phyloP scores from a whole-genome alignment of 2,888 invertebrate species.

The Drosophila algonquin region DNA sequence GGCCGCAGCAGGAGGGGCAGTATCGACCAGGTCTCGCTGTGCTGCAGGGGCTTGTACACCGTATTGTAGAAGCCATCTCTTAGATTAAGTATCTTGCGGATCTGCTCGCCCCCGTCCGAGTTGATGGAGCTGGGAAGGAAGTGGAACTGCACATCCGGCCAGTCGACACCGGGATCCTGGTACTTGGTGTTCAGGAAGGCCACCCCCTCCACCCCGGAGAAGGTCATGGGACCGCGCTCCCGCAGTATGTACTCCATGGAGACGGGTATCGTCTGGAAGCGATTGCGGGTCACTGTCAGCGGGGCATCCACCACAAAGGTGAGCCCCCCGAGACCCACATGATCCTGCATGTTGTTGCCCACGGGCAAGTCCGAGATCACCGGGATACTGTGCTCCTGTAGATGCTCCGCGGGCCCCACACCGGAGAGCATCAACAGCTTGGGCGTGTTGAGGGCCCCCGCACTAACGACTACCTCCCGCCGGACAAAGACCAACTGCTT shows the following conservation, averaged over 20 bases:
- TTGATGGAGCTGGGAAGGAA: slow-evolving; percentile 93
- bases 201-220: slow-evolving; percentile 92
- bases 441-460: slow-evolving; percentile 94
- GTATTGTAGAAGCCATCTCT: slow-evolving; percentile 93
- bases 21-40: slow-evolving; percentile 93
- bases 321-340: slow-evolving; percentile 93
- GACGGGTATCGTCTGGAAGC: slow-evolving; percentile 91
- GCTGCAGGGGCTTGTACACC: slow-evolving; percentile 91
- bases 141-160: slow-evolving; percentile 95
- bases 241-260: slow-evolving; percentile 92
- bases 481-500: slow-evolving; percentile 89
- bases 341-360: slow-evolving; percentile 94
- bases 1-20: slow-evolving; percentile 92
- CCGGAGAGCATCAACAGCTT: slow-evolving; percentile 96
- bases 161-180: slow-evolving; percentile 90
- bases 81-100: slow-evolving; percentile 89
- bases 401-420: slow-evolving; percentile 91
- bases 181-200: slow-evolving; percentile 95
- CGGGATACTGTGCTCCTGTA: slow-evolving; percentile 89
- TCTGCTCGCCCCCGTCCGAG: slow-evolving; percentile 92
- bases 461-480: slow-evolving; percentile 92
- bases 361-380: slow-evolving; percentile 90
- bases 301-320: slow-evolving; percentile 93
- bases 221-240: slow-evolving; percentile 93
- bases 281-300: slow-evolving; percentile 89